Percentiles rank a stretch among this genome's conserved stretches.
Conservation (phyloP, 2,888 invertebrate species). For the Epirrhoe tristata region DNA sequence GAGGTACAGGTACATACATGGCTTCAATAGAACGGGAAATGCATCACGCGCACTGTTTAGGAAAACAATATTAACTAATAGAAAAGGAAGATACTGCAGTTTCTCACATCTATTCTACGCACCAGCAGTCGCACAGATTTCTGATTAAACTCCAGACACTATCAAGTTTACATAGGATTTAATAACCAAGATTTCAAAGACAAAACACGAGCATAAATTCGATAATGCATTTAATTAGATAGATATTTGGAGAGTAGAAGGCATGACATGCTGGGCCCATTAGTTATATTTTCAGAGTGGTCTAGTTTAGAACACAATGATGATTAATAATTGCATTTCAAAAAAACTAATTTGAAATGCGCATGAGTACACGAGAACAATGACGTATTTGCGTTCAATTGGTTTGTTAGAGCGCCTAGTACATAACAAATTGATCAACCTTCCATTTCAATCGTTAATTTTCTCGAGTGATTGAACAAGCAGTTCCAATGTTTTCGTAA, state of each 20-base stretch:
- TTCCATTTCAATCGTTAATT: slow-evolving; percentile 7
- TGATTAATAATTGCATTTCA: slow-evolving; percentile 4
- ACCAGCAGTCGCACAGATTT: too few relatives aligned
- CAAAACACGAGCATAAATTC: too few relatives aligned
- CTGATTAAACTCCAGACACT: not conserved
- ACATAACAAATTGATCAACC: slow-evolving; percentile 19
- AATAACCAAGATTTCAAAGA: too few relatives aligned
- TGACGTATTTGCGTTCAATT: slow-evolving; percentile 31
- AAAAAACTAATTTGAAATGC: slow-evolving; percentile 24
- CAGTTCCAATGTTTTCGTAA: not conserved
- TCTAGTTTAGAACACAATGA: slow-evolving; percentile 10
- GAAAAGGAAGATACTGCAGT: too few relatives aligned
- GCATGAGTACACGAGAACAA: slow-evolving; percentile 33
- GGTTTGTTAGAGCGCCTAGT: slow-evolving; percentile 21
- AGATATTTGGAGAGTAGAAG: not conserved
- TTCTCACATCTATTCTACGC: too few relatives aligned
- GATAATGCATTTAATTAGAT: too few relatives aligned
- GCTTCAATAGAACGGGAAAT: not conserved
- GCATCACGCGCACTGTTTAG: not conserved
- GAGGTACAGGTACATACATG: not conserved
- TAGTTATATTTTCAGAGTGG: not conserved
- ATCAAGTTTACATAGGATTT: too few relatives aligned
- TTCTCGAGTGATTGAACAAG: not conserved
- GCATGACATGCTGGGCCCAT: not conserved
- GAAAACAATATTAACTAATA: too few relatives aligned